Evolutionary conservation across 2,797 vertebrate species (phyloP).

Genomic region (Acrossocheilus fasciatus): DNA sequence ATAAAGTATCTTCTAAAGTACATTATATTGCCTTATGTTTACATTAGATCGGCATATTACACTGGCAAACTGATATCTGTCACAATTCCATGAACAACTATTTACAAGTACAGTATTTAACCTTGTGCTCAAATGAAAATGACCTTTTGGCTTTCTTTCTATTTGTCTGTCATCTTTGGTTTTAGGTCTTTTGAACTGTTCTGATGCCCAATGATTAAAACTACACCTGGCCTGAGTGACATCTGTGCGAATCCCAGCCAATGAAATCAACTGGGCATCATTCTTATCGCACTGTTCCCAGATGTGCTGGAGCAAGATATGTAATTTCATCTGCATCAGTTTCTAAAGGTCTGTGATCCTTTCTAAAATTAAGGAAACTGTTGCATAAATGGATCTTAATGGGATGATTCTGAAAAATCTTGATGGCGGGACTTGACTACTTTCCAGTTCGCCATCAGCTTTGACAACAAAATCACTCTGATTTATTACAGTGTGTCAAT

Average conservation of each 20-base stretch:
- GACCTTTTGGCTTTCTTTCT: not conserved
- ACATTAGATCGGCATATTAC: not conserved
- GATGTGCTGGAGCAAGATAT: slow-evolving; percentile 36
- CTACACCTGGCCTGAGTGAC: slow-evolving; percentile 30
- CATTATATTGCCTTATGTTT: not conserved
- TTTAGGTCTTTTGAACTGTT: slow-evolving; percentile 21
- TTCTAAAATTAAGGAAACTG: slow-evolving; percentile 38
- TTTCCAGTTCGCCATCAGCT: slow-evolving; percentile 41
- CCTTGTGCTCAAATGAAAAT: not conserved
- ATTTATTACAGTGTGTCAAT: slow-evolving; percentile 45
- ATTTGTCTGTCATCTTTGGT: not conserved
- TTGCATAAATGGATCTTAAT: slow-evolving; percentile 46
- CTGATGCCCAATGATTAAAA: slow-evolving; percentile 51
- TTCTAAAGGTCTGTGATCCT: slow-evolving; percentile 35
- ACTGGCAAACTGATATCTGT: not conserved
- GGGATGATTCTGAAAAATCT: slow-evolving; percentile 13
- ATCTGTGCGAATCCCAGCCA: slow-evolving; percentile 14
- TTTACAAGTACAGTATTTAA: not conserved
- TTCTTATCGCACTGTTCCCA: slow-evolving; percentile 43
- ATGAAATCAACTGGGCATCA: slow-evolving; percentile 27
- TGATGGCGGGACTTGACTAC: slow-evolving; percentile 17
- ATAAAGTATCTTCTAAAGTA: not conserved
- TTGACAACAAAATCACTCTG: slow-evolving; percentile 46
- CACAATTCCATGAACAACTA: not conserved
- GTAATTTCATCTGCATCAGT: not conserved